These are phyloP conservation scores for Ips typographus DNA, from an alignment of 1,140 invertebrate species.

Conservation along the genomic window DNA sequence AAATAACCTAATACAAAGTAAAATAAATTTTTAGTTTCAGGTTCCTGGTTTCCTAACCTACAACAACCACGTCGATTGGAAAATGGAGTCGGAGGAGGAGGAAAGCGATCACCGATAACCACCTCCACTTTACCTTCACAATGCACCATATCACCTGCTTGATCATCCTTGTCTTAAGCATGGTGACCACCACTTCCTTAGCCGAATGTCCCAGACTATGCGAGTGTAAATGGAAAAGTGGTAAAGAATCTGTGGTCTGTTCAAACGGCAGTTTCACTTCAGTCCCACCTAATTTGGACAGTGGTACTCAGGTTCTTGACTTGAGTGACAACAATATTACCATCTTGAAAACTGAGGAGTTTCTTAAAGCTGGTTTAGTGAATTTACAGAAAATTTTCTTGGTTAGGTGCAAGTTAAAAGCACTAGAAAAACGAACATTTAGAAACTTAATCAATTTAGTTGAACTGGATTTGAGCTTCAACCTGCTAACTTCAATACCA, in stretches of 20 bases:
- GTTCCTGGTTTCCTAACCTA: no score
- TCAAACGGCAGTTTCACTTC: slow-evolving; percentile 67
- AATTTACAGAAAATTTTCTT: slow-evolving; percentile 80
- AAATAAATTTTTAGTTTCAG: no score
- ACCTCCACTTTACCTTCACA: slow-evolving; percentile 24
- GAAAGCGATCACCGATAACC: slow-evolving; percentile 35
- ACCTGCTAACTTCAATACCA: slow-evolving; percentile 66
- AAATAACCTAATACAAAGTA: no score
- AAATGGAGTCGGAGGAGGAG: slow-evolving; percentile 48
- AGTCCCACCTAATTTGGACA: slow-evolving; percentile 68
- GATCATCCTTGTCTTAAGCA: slow-evolving; percentile 41
- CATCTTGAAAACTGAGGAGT: slow-evolving; percentile 68
- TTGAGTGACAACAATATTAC: slow-evolving; percentile 70
- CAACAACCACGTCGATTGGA: no score
- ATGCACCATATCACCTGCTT: slow-evolving; percentile 31
- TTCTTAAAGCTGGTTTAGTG: slow-evolving; percentile 67
- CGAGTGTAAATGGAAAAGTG: slow-evolving; percentile 84
- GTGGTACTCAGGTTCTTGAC: slow-evolving; percentile 76
- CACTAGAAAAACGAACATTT: slow-evolving; percentile 66
- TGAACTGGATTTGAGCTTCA: slow-evolving; percentile 76
- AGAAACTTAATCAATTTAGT: slow-evolving; percentile 72
- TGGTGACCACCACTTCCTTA: slow-evolving; percentile 44
- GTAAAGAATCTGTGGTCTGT: slow-evolving; percentile 80
- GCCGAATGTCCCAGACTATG: slow-evolving; percentile 70
- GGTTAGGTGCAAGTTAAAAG: slow-evolving; percentile 62